phyloP scores from a whole-genome alignment of 2,113 vertebrate genomes.

The Sterrhoptilus dennistouni region DNA sequence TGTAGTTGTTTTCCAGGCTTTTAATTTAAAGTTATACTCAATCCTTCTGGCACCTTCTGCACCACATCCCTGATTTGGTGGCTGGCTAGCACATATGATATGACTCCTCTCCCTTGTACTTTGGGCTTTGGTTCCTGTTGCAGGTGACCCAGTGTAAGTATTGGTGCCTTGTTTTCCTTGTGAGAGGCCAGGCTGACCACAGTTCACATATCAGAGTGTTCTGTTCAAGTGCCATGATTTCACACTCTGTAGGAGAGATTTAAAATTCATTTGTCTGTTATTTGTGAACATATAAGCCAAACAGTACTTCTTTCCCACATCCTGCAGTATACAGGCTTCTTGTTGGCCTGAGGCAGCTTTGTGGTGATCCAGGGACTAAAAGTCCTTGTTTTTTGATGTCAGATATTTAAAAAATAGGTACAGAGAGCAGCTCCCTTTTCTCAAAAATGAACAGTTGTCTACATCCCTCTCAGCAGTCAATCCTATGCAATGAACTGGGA shows the following conservation, averaged over 20 bases:
- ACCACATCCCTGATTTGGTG: neutral
- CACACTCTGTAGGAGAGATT: neutral
- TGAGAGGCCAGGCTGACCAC: neutral
- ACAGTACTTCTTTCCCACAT: neutral
- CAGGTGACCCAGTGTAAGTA: neutral
- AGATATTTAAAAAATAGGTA: neutral
- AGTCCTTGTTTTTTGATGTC: neutral
- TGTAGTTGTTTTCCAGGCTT: neutral
- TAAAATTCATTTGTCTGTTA: neutral
- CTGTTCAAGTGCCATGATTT: neutral
- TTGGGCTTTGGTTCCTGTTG: neutral
- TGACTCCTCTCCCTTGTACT: neutral
- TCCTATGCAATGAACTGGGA: rapidly evolving
- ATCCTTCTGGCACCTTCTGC: neutral
- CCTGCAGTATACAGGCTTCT: neutral
- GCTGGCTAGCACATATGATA: rapidly evolving
- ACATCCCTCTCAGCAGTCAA: neutral
- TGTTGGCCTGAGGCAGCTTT: neutral
- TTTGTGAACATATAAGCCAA: neutral
- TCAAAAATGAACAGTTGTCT: neutral
- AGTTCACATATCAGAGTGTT: neutral
- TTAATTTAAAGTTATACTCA: neutral
- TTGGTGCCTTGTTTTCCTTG: neutral
- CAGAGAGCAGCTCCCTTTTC: neutral
- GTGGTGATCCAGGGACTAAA: neutral